These are phyloP conservation scores for Melanargia galathea DNA, from an alignment of 2,888 invertebrate genomes.

Conservation along the genomic window DNA sequence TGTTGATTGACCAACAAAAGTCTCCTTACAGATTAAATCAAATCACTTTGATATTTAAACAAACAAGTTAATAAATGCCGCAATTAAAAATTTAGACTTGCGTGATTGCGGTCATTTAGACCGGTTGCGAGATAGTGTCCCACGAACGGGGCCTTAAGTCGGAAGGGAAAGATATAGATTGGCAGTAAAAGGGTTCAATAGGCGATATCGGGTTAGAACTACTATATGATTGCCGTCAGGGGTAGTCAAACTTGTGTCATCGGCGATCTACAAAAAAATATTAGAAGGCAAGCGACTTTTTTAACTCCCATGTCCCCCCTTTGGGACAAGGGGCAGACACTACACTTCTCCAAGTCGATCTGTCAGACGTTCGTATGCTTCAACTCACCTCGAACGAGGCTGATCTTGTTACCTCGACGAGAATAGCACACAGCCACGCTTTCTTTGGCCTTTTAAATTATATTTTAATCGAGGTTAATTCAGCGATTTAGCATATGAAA, in stretches of 20 bases:
- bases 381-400: too few species aligned
- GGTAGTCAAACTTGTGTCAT: not conserved
- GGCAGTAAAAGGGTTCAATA: constrained; percentile 46
- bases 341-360: too few species aligned
- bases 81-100: constrained; percentile 37
- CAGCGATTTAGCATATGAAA: too few species aligned
- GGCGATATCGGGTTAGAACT: constrained; percentile 56
- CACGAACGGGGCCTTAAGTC: constrained; percentile 33
- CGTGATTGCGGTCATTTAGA: constrained; percentile 33
- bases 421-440: too few species aligned
- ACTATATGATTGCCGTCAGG: constrained; percentile 52
- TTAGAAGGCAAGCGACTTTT: too few species aligned
- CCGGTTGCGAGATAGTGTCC: constrained; percentile 37
- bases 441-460: too few species aligned
- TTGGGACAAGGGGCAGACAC: too few species aligned
- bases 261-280: not conserved
- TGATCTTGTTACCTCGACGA: too few species aligned
- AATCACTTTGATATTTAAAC: constrained; percentile 35
- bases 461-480: too few species aligned
- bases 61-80: constrained; percentile 33
- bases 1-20: constrained; percentile 29
- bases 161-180: constrained; percentile 41
- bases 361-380: too few species aligned
- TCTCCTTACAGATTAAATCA: constrained; percentile 15
- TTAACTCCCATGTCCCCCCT: too few species aligned